These are phyloP conservation scores for Nymphalis io DNA, from an alignment of 1,140 invertebrate genomes.

Conservation along the genomic window DNA sequence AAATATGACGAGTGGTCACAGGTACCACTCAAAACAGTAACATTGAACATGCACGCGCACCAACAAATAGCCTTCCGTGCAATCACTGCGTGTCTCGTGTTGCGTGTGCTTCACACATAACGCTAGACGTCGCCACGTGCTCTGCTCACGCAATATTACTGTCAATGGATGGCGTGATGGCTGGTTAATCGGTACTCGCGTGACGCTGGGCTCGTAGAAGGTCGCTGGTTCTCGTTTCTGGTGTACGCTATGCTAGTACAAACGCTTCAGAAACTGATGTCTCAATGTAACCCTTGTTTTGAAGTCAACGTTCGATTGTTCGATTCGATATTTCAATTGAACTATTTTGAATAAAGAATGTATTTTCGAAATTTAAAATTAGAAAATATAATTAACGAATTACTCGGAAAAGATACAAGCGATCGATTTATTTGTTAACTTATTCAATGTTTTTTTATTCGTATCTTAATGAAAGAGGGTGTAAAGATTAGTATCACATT, in stretches of 20 bases:
- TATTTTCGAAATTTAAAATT: no score
- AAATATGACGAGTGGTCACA: not conserved
- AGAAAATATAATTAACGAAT: no score
- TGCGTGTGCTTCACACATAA: constrained; percentile 46
- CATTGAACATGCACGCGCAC: constrained; percentile 1
- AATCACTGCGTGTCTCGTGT: constrained; percentile 35
- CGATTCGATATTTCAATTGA: no score
- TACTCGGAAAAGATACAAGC: no score
- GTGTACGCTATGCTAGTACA: constrained; percentile 1
- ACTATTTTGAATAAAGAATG: no score
- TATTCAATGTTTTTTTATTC: no score
- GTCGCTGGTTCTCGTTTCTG: constrained; percentile 30
- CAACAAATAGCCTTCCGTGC: constrained; percentile 36
- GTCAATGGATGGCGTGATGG: constrained; percentile 47
- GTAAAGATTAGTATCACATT: constrained; percentile 8
- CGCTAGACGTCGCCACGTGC: constrained; percentile 41
- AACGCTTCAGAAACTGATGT: no score
- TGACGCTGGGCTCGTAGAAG: constrained; percentile 39
- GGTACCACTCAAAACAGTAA: constrained; percentile 1
- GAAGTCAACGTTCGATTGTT: no score
- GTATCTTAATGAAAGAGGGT: not conserved
- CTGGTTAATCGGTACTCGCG: constrained; percentile 41
- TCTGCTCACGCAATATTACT: constrained; percentile 41
- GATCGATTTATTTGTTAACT: no score
- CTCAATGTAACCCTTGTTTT: no score